These are phyloP conservation scores for Netelia fuscicornis DNA, from an alignment of 2,888 invertebrate species.

Conservation along the genomic window DNA sequence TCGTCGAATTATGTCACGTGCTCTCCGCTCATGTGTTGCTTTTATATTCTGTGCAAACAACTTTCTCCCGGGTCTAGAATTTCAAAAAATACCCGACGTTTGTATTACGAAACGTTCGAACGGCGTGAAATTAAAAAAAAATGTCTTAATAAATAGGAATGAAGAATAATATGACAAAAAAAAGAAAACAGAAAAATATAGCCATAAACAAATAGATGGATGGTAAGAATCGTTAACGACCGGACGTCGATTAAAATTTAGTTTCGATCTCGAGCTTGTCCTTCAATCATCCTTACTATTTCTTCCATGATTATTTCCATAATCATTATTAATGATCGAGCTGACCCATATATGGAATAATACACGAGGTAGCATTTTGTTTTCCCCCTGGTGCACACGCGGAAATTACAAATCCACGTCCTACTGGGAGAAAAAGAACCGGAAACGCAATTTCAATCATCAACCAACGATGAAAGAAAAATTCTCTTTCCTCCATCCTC, in stretches of 20 bases:
- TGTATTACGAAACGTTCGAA: slow-evolving; percentile 52
- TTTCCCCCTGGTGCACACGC: not conserved
- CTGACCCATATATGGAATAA: slow-evolving; percentile 22
- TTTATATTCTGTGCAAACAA: slow-evolving; percentile 73
- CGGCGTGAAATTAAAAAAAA: slow-evolving; percentile 12
- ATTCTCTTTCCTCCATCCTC: slow-evolving; percentile 27
- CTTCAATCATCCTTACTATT: not conserved
- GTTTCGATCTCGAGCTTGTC: slow-evolving; percentile 26
- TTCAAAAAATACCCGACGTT: slow-evolving; percentile 68
- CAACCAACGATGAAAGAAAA: slow-evolving; percentile 17
- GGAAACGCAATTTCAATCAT: slow-evolving; percentile 47
- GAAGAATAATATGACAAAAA: not conserved
- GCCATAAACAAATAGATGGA: not conserved
- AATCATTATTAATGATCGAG: slow-evolving; percentile 15
- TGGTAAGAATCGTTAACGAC: slow-evolving; percentile 27
- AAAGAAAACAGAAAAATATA: not conserved
- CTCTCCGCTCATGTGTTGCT: slow-evolving; percentile 63
- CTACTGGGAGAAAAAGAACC: slow-evolving; percentile 26
- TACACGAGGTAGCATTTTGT: slow-evolving; percentile 9
- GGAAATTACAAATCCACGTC: slow-evolving; percentile 24
- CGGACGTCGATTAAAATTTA: slow-evolving; percentile 27
- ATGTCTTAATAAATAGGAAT: not conserved
- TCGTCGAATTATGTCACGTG: slow-evolving; percentile 79
- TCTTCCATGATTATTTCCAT: slow-evolving; percentile 17
- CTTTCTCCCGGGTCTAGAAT: slow-evolving; percentile 78